Evolutionary conservation across 2,797 vertebrate genomes (phyloP).

Genomic region (Lacerta viridis): DNA sequence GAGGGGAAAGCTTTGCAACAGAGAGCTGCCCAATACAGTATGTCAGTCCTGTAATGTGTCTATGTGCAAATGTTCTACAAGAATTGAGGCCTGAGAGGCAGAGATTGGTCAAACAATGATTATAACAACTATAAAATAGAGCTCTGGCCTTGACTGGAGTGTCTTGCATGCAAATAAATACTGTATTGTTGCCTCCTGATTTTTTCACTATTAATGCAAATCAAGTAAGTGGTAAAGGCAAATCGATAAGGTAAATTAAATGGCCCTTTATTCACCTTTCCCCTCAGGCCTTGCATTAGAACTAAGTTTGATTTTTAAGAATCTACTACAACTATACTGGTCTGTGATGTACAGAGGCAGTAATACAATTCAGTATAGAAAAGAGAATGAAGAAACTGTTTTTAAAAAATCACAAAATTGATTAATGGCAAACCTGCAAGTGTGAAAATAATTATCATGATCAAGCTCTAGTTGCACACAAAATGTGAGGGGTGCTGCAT

Average conservation of each 20-base stretch:
- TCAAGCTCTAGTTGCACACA: not conserved
- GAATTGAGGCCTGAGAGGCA: not conserved
- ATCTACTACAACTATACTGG: not conserved
- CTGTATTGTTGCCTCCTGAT: not conserved
- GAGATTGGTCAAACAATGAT: conserved; percentile 8
- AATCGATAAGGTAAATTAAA: not conserved
- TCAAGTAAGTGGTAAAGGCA: conserved; percentile 11
- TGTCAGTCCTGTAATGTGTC: not conserved
- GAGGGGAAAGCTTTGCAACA: not conserved
- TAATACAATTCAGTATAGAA: not conserved
- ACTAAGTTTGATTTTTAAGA: not conserved
- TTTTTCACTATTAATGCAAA: not conserved
- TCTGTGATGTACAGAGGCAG: not conserved
- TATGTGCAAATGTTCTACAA: conserved; percentile 1
- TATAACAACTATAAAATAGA: conserved; percentile 15
- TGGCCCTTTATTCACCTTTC: not conserved
- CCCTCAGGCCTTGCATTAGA: not conserved
- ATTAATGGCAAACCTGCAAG: not conserved
- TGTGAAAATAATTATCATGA: not conserved
- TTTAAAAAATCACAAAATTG: not conserved
- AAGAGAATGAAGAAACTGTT: not conserved
- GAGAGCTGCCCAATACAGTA: not conserved
- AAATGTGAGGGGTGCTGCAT: not conserved
- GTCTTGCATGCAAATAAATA: conserved; percentile 5
- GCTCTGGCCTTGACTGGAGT: not conserved